Base-by-base conservation (phyloP, 2,888 invertebrate species). In the Tetragonisca angustula region DNA sequence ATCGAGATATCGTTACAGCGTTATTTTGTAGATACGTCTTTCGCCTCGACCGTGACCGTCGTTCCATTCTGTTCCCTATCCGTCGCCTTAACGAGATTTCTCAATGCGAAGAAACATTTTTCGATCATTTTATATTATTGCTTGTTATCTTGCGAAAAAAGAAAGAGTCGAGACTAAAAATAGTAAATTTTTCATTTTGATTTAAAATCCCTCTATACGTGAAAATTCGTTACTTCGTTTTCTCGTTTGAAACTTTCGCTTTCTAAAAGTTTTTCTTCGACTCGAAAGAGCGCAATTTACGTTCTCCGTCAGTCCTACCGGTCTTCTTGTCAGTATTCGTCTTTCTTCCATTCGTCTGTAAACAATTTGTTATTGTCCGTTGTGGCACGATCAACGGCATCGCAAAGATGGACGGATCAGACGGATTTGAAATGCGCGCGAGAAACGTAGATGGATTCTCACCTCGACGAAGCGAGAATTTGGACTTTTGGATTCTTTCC, bases 281-380 rank as follows among this genome's bases (percentile, higher is more conserved):
- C 4, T 19, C 13, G 3, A 27, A 61, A 27, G 50, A 80, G 76
- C 71, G 24, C 62, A 36, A 62, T 71, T 27, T 69, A 79, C 52
- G 69, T 81, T 69, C 43, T 68, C 24, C 73, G 21, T 15, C 32
- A 17, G 24, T 64, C 64, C 59, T 9, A 9, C 15, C 62, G 32
- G 69, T 73, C 67, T 62, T 69, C 15, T 54, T 78, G 75, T 69
- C 73, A 50, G 73, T 83, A 36, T 83, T 71, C 77, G 80, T 83
- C 75, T 79, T 67, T 76, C 50, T 74, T 13, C 72, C 17, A 67
- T 54, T 59, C 83, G 84, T 88, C 72, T 83, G 81, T 79, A 79
- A 79, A 76, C 27, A 74, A 84, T 68, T 76, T 84, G 82, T 77
- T 69, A 21, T 79, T 81, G 72, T 89, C 81, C 43, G 81, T 88